Evolutionary conservation across 2,797 vertebrate genomes (phyloP), one percentile per base, ranked within the genome.

Genomic region (Miopithecus talapoin): DNA sequence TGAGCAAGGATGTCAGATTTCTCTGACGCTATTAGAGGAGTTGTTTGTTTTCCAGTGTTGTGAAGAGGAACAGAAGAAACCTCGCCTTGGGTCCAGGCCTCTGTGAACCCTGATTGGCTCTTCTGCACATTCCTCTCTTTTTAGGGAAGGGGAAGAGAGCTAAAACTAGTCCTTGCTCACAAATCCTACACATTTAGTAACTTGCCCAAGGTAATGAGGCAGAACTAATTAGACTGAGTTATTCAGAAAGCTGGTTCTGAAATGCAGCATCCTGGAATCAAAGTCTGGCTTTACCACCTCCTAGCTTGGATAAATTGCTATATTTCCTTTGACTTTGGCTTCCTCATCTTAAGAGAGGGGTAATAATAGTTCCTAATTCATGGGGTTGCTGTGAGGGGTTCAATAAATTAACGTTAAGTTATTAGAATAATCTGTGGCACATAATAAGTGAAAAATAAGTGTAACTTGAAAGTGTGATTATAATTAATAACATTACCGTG

Each of bases 141-240:
- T 83, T 74, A 72, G 43, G 55, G 24, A 76, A 86, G 5, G 28
- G 70, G 36, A 39, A 83, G 28, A 53, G 74, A 83, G 84, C 74
- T 57, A 70, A 89, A 95, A 84, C 76, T 43, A 43, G 55, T 92
- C 22, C 13, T 21, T 55, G 72, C 46, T 79, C 46, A 89, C 50
- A 79, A 94, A 92, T 91, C 30, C 85, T 90, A 13, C 39, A 72
- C 46, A 55, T 88, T 89, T 86, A 92, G 95, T 84, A 80, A 94
- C 57, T 96, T 85, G 61, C 61, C 4, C 57, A 72, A 83, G 48
- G 70, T 68, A 95, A 80, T n/a, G 89, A 96, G 85, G 91, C 74
- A 81, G 95, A 97, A 96, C 59, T 26, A 72, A 86, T 84, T 91
- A 91, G 90, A 64, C 30, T n/a, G 36, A 72, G 59, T 28, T 59